A percentile compares a stretch with the other conserved stretches of the same genome.
Conservation (phyloP, 1,140 invertebrate species). For the Orchesella cincta region DNA sequence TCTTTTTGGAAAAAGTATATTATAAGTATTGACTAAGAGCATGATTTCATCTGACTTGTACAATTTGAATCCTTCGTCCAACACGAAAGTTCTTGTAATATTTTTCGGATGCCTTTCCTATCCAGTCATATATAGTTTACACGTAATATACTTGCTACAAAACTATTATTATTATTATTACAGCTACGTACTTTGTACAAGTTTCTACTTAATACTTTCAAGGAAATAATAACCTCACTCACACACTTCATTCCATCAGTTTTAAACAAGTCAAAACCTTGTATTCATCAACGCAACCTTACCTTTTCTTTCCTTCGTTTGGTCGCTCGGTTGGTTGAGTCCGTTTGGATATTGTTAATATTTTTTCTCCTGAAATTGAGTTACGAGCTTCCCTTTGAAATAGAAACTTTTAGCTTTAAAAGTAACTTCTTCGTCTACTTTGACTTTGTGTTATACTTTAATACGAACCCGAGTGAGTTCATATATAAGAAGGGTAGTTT, state of each 20-base stretch:
- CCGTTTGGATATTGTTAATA: conserved; percentile 21
- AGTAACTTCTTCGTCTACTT: background rate
- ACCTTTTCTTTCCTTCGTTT: background rate
- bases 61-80: background rate
- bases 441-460: background rate
- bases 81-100: background rate
- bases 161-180: background rate
- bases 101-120: too few species aligned
- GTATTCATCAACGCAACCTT: background rate
- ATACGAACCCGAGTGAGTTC: background rate
- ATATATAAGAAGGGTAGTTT: conserved; percentile 20
- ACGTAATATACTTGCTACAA: background rate
- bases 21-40: background rate
- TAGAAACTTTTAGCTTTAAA: conserved; percentile 20
- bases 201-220: background rate
- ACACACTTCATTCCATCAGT: conserved; percentile 1
- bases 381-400: conserved; percentile 25
- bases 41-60: background rate
- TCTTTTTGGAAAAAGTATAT: background rate
- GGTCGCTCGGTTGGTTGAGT: background rate
- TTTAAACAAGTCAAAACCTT: background rate
- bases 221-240: conserved; percentile 14
- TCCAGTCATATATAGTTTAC: too few species aligned
- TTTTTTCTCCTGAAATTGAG: conserved; percentile 19
- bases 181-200: background rate